A percentile compares a stretch with the other conserved stretches of the same genome.
Conservation (phyloP, 2,797 vertebrate genomes). For the Tapirus indicus region DNA sequence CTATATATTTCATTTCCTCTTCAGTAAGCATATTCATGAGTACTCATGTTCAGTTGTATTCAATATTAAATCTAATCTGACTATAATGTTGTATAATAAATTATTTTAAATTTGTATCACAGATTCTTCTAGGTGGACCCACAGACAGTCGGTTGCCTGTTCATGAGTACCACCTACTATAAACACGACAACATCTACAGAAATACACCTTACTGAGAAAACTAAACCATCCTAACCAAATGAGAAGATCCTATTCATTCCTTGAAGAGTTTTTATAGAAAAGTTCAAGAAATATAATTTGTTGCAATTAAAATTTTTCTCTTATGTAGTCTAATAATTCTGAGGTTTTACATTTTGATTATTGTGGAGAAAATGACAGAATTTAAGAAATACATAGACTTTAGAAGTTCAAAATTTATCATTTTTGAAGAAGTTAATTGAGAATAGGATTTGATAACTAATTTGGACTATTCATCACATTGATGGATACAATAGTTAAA, state of each 20-base stretch:
- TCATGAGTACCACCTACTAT: conserved; percentile 79
- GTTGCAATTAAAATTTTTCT: conserved; percentile 67
- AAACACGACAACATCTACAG: conserved; percentile 55
- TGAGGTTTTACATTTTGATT: conserved; percentile 65
- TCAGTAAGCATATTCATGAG: neutral
- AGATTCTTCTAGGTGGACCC: conserved; percentile 87
- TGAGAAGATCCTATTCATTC: conserved; percentile 70
- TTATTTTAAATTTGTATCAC: conserved; percentile 78
- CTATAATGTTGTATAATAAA: conserved; percentile 73
- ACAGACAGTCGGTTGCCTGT: conserved; percentile 82
- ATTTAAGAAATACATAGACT: conserved; percentile 70
- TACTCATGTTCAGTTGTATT: conserved; percentile 27
- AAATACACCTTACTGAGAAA: conserved; percentile 40
- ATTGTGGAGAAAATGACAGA: conserved; percentile 58
- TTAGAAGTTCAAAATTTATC: conserved; percentile 73
- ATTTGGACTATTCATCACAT: conserved; percentile 84
- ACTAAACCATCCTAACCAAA: conserved; percentile 25
- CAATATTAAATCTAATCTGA: conserved; percentile 63
- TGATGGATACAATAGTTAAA: conserved; percentile 82
- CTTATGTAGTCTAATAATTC: conserved; percentile 52
- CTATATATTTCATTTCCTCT: conserved; percentile 46
- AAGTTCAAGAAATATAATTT: conserved; percentile 64
- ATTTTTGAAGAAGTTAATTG: conserved; percentile 71
- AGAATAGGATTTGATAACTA: conserved; percentile 70
- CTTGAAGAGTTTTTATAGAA: conserved; percentile 62